phyloP scores from a whole-genome alignment of 2,888 invertebrate genomes.

The Entomobrya multifasciata region DNA sequence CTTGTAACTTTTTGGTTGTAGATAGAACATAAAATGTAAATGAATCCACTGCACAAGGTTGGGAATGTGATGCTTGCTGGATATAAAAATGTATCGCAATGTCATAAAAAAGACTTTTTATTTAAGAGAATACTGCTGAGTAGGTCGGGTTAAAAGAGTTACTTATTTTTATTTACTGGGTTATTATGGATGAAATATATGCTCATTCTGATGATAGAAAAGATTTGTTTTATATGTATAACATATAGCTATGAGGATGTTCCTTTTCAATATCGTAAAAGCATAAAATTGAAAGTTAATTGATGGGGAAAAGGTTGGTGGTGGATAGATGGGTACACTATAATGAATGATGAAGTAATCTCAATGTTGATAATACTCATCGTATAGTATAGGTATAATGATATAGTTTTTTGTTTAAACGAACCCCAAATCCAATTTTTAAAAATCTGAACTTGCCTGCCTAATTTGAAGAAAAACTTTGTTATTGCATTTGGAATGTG shows the following conservation, averaged over 20 bases:
- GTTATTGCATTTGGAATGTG: slow-evolving; percentile 55
- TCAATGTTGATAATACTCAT: no score
- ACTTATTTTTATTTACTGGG: slow-evolving; percentile 24
- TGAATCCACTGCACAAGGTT: slow-evolving; percentile 23
- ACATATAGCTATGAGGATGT: neutral
- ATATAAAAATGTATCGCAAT: slow-evolving; percentile 32
- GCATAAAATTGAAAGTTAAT: slow-evolving; percentile 61
- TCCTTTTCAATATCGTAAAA: slow-evolving; percentile 5
- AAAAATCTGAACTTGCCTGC: slow-evolving; percentile 34
- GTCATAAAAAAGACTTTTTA: slow-evolving; percentile 42
- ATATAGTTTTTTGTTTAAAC: slow-evolving; percentile 27
- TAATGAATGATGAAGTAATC: neutral
- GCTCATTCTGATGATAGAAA: no score
- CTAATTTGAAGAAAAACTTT: slow-evolving; percentile 26
- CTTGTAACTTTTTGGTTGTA: no score
- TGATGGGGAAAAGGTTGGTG: slow-evolving; percentile 62
- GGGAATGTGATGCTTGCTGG: neutral
- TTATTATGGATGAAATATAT: neutral
- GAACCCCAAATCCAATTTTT: slow-evolving; percentile 27
- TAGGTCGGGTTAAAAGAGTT: slow-evolving; percentile 50
- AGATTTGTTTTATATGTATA: slow-evolving; percentile 47
- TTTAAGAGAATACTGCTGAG: neutral
- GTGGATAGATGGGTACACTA: slow-evolving; percentile 10
- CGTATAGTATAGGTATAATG: neutral
- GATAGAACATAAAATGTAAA: slow-evolving; percentile 63